Evolutionary conservation across 2,113 vertebrate genomes (phyloP).

Genomic region (Polypterus bichir): DNA sequence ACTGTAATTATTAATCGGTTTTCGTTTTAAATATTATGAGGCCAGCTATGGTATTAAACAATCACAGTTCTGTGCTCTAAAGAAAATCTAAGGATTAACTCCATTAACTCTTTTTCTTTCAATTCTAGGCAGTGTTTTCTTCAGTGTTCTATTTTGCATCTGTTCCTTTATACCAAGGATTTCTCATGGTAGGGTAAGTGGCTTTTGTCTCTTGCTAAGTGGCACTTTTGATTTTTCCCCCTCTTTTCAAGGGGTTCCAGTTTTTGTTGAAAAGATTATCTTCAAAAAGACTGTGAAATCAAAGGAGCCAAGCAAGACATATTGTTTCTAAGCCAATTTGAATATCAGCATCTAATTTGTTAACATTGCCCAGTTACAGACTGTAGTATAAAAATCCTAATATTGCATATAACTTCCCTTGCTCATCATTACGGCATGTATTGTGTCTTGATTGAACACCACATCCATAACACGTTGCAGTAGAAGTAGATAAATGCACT

Average conservation of each 20-base stretch:
- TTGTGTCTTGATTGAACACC: no score
- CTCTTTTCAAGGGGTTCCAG: slow-evolving; percentile 12
- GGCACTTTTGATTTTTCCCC: neutral
- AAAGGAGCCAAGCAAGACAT: no score
- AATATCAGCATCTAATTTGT: no score
- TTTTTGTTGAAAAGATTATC: neutral
- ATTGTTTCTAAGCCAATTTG: no score
- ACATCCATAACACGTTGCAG: no score
- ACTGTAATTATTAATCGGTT: neutral
- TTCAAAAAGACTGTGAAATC: neutral
- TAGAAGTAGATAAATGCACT: no score
- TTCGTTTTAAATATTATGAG: neutral
- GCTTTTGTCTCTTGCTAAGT: neutral
- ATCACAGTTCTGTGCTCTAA: no score
- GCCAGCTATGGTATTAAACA: neutral
- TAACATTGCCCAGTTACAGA: no score
- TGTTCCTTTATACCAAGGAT: slow-evolving; percentile 93
- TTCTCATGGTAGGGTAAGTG: slow-evolving; percentile 95
- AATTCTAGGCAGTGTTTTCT: slow-evolving; percentile 82
- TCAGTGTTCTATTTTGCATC: slow-evolving; percentile 96
- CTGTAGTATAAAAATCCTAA: no score
- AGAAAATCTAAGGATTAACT: neutral
- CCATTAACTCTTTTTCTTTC: slow-evolving; percentile 3
- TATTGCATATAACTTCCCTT: no score
- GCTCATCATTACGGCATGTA: no score